Evolutionary conservation across 2,797 vertebrate genomes (phyloP), one percentile per base, ranked within the genome.

Genomic region (Xenopus petersii): DNA sequence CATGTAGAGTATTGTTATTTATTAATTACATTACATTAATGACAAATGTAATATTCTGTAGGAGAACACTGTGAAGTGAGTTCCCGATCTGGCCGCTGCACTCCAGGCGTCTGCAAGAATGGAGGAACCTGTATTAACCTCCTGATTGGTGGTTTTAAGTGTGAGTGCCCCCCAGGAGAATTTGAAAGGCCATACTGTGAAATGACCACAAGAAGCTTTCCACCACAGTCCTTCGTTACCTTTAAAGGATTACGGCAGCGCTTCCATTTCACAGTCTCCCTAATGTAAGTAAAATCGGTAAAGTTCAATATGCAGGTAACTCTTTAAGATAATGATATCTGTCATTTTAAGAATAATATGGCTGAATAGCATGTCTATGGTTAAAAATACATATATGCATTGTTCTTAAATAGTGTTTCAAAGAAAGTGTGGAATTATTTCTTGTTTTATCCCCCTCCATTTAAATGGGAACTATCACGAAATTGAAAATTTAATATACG

Each of bases 161-260:
- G 97, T 15, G 88, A 95, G 85, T 99, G 98, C 74, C 94, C 91
- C 0, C 85, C 91, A 0, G 95, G 93, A 0, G 95, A 92, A 82
- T 98, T 88, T 0, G 94, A 99, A 90, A 91, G 93, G 79, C 98
- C 97, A 0, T 99, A 95, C 89, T 99, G 96, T 0, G 95, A 98
- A 89, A 95, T 98, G 93, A 95, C 95, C 84, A 95, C 98, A 1
- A 89, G 96, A 82, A 98, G 93, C 89, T 99, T 99, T 86, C 96
- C 98, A 0, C 94, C 95, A 0, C 92, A 90, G 83, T 98, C 98
- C 80, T 99, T 99, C 74, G 87, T 99, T 86, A 99, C 98, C 81
- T 99, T 99, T 90, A 93, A 95, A 48, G 98, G 97, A 65, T 90
- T 99, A 65, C 81, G 96, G 17, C 98, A 99, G 70, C 94, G 98